Evolutionary conservation across 2,888 invertebrate genomes (phyloP), one percentile per base, ranked within the genome.

Genomic region (Digitonthophagus gazella): DNA sequence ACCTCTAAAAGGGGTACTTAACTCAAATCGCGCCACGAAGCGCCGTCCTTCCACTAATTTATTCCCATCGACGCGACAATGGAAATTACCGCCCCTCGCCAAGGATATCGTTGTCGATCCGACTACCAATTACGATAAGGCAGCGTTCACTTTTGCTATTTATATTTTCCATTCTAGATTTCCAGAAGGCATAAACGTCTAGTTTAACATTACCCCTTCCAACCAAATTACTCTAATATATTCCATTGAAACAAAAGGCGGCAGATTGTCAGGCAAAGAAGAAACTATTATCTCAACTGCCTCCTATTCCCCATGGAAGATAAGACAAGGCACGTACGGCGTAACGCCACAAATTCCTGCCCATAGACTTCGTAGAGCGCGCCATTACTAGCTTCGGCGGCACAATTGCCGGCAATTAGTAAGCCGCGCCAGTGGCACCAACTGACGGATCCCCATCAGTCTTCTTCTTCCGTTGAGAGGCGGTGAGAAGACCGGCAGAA

Each of bases 391-490:
- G 61, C 61, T 61, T 61, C 61, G n/a, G 16, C 18, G 61, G 61
- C 20, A 20, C 61, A 69, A 69, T 69, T 69, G 64, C 44, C 11
- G n/a, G 64, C 66, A 67, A 69, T 69, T 69, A 69, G 69, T 69
- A 69, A 66, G 69, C 69, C 66, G 44, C 66, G 64, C 64, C 64
- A 66, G 69, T 69, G 61, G 57, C 54, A 28, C 18, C 64, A 58
- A 63, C 66, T 54, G 64, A 65, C 56, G 63, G 65, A 44, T 68
- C 65, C 61, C 20, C 61, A 16, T 15, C 57, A 16, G 11, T 57
- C 61, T 61, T 20, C 18, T 19, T 61, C 61, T 18, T 61, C 6
- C 20, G 19, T 61, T 18, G 18, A 61, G 61, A 16, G 20, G 19
- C 18, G 20, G 61, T 57, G 57, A 57, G 61, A 18, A 61, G 16